Conservation (phyloP, 1,140 invertebrate genomes). For the Latrodectus geometricus region DNA sequence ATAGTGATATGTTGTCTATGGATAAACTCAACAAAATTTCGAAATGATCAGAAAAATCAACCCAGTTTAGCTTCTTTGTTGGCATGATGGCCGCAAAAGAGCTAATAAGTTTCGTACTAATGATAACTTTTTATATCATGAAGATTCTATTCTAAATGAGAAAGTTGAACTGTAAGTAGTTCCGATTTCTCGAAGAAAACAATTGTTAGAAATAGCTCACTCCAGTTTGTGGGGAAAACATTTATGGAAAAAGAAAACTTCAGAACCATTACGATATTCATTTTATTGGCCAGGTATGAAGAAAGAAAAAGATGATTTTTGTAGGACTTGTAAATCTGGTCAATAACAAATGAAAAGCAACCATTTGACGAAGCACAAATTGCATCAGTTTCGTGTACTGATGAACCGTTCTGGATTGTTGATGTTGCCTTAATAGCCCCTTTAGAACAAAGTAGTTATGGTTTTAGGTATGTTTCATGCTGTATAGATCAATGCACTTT, state of each 20-base stretch:
- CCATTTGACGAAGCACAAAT: neutral
- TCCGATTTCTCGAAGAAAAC: neutral
- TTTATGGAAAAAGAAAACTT: neutral
- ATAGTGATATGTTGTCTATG: neutral
- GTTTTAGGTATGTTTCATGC: neutral
- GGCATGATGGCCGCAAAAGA: neutral
- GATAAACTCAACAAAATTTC: neutral
- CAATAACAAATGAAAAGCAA: neutral
- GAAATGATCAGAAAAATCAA: neutral
- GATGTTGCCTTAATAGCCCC: neutral
- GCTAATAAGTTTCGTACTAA: neutral
- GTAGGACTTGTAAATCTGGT: no score
- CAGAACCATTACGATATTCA: neutral
- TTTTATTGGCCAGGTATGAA: no score
- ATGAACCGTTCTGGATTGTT: neutral
- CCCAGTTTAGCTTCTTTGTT: neutral
- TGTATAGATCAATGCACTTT: neutral
- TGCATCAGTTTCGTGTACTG: neutral
- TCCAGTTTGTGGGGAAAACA: neutral
- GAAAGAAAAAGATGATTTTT: no score
- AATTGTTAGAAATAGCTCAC: neutral
- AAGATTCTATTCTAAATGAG: neutral
- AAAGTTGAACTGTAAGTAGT: neutral
- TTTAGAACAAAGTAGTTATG: no score
- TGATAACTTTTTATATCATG: neutral